Percentiles rank a stretch among this genome's conserved stretches.
These are phyloP conservation scores for Heliocidaris erythrogramma DNA, from an alignment of 35 echinoderm and acorn worm species.

Conservation along the genomic window DNA sequence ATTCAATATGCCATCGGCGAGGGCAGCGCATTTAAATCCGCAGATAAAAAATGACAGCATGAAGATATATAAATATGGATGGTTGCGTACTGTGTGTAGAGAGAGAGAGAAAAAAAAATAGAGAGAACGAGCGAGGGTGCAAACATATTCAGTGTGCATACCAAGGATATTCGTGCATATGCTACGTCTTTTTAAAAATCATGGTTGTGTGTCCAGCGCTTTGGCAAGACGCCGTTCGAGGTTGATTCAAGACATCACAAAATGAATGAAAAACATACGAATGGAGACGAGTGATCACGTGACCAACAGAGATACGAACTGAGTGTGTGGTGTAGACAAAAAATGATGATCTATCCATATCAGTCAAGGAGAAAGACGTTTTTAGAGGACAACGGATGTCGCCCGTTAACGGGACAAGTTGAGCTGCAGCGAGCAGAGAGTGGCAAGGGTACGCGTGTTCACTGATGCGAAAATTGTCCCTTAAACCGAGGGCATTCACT, in stretches of 20 bases:
- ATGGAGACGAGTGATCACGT: conserved; percentile 33
- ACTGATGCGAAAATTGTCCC: not conserved
- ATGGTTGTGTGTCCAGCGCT: conserved; percentile 16
- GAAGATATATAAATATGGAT: not conserved
- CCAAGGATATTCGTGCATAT: conserved; percentile 51
- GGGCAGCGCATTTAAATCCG: not conserved
- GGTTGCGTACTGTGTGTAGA: not conserved
- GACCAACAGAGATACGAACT: conserved; percentile 25
- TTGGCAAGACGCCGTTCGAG: conserved; percentile 4
- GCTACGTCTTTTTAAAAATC: not conserved
- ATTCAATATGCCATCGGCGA: not conserved
- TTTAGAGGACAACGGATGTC: not conserved
- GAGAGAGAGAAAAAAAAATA: conserved; percentile 8
- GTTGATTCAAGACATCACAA: conserved; percentile 12
- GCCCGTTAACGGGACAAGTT: not conserved
- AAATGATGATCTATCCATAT: not conserved
- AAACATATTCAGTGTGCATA: conserved; percentile 52
- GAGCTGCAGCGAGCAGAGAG: not conserved
- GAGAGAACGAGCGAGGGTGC: conserved; percentile 45
- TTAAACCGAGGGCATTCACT: not conserved
- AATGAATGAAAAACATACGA: conserved; percentile 35
- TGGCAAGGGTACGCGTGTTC: not conserved
- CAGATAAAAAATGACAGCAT: not conserved
- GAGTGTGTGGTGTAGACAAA: not conserved
- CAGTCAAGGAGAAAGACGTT: not conserved